Evolutionary conservation across 1,140 invertebrate species (phyloP).

Genomic region (Drosophila grimshawi): DNA sequence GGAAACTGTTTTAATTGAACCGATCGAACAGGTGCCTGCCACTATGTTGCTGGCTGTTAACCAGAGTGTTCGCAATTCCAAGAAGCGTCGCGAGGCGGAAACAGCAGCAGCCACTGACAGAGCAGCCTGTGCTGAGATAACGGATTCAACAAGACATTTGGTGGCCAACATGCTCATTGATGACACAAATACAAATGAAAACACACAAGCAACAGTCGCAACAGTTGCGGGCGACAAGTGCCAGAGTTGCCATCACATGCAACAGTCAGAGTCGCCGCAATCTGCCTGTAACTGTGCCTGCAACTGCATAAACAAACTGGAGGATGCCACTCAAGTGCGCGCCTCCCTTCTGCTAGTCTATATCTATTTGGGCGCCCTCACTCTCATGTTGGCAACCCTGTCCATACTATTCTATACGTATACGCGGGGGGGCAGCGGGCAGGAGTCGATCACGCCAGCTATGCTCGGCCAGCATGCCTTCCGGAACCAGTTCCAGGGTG

Average conservation of each 20-base stretch:
- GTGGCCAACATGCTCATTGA: slow-evolving; percentile 30
- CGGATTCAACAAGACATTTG: slow-evolving; percentile 57
- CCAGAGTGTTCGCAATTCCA: slow-evolving; percentile 67
- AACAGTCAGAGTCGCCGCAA: background rate
- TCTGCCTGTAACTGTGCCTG: slow-evolving; percentile 33
- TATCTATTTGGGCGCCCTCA: slow-evolving; percentile 70
- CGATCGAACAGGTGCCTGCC: slow-evolving; percentile 39
- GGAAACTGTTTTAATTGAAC: slow-evolving; percentile 16
- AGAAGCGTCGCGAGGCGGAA: slow-evolving; percentile 35
- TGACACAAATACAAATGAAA: background rate
- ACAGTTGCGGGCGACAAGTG: slow-evolving; percentile 12
- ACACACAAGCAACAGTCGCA: background rate
- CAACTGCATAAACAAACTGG: slow-evolving; percentile 32
- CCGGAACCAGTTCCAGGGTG: slow-evolving; percentile 51
- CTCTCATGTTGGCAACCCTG: slow-evolving; percentile 69
- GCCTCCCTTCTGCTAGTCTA: slow-evolving; percentile 66
- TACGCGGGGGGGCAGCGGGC: slow-evolving; percentile 29
- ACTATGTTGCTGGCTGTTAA: slow-evolving; percentile 80
- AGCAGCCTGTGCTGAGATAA: slow-evolving; percentile 11
- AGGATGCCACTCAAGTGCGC: background rate
- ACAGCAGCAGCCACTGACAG: background rate
- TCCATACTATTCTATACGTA: slow-evolving; percentile 74
- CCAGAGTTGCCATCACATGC: slow-evolving; percentile 6
- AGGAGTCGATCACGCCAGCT: background rate
- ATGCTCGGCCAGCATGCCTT: slow-evolving; percentile 18